Evolutionary conservation across 2,888 invertebrate species (phyloP), one percentile per base, ranked within the genome.

Genomic region (Microdon myrmicae): DNA sequence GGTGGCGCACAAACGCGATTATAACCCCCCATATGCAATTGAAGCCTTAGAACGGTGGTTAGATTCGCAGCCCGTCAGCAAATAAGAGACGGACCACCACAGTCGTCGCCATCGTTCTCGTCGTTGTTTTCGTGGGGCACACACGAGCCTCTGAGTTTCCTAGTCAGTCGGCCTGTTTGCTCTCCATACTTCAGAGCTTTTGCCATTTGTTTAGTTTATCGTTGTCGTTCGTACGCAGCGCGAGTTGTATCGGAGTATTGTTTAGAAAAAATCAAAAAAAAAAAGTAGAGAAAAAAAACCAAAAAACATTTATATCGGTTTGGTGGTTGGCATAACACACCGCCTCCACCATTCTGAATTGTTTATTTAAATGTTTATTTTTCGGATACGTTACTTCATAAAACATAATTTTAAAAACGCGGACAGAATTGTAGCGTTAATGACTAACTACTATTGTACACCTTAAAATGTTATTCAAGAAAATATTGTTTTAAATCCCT

Each of bases 151-250:
- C n/a, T n/a, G n/a, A n/a, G n/a, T n/a, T n/a, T n/a, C n/a, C n/a
- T n/a, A n/a, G n/a, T n/a, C 23, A 39, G 22, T 47, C 47, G 39
- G 25, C 35, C 16, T 20, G 44, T 31, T n/a, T n/a, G n/a, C n/a
- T n/a, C n/a, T n/a, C n/a, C n/a, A n/a, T n/a, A 6, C 12, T 10
- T n/a, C n/a, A 41, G 37, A 59, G 64, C 64, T 64, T 64, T 64
- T 53, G 47, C 43, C 26, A 49, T 60, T 49, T 67, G 67, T 69
- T 74, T 71, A 74, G 75, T 75, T 72, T 70, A 68, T 64, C 73
- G 72, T 61, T 68, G 70, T 72, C 72, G 69, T 67, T 73, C 72
- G 72, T 70, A 69, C 60, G 67, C 69, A 68, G 70, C 68, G 70
- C 74, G 68, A 53, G 64, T 64, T 64, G 43, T 64, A 41, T 41